A percentile compares a stretch with the other conserved stretches of the same genome.
Conservation (phyloP, 2,113 vertebrate species). For the Sander vitreus region DNA sequence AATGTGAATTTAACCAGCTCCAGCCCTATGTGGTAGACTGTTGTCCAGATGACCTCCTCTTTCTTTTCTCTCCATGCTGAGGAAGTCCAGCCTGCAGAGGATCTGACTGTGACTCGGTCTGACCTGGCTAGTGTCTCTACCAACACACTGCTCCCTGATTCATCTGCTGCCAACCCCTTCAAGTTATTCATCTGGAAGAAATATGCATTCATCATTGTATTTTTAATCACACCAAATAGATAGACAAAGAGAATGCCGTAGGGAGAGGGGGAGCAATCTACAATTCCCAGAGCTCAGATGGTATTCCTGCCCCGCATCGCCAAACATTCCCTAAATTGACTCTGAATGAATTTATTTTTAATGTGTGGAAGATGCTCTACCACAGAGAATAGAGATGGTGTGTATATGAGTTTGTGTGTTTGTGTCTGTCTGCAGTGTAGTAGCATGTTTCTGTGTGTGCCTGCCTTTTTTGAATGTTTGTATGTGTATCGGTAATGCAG, state of each 20-base stretch:
- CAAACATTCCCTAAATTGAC: slow-evolving; percentile 87
- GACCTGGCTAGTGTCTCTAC: slow-evolving; percentile 78
- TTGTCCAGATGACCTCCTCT: slow-evolving; percentile 72
- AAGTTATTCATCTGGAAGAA: slow-evolving; percentile 88
- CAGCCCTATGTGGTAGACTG: slow-evolving; percentile 58
- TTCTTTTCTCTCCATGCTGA: slow-evolving; percentile 38
- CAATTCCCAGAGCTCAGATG: slow-evolving; percentile 84
- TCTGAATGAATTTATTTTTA: slow-evolving; percentile 88
- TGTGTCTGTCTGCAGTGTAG: slow-evolving; percentile 31
- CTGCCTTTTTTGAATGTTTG: slow-evolving; percentile 4
- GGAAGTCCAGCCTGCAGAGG: slow-evolving; percentile 67
- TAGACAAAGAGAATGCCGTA: slow-evolving; percentile 86
- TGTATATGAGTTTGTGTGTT: slow-evolving; percentile 45
- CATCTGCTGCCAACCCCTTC: slow-evolving; percentile 85
- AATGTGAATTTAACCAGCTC: slow-evolving; percentile 58
- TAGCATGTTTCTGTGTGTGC: slow-evolving; percentile 19
- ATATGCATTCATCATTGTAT: slow-evolving; percentile 89
- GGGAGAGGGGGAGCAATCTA: slow-evolving; percentile 81
- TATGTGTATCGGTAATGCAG: slow-evolving; percentile 18
- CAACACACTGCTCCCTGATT: slow-evolving; percentile 80
- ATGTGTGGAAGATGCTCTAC: slow-evolving; percentile 80
- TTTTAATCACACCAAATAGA: slow-evolving; percentile 89
- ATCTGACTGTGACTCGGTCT: slow-evolving; percentile 71
- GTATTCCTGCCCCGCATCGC: slow-evolving; percentile 84
- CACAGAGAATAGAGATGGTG: slow-evolving; percentile 71